Conservation (phyloP, 2,888 invertebrate genomes). For the Serrognathus titanus region DNA sequence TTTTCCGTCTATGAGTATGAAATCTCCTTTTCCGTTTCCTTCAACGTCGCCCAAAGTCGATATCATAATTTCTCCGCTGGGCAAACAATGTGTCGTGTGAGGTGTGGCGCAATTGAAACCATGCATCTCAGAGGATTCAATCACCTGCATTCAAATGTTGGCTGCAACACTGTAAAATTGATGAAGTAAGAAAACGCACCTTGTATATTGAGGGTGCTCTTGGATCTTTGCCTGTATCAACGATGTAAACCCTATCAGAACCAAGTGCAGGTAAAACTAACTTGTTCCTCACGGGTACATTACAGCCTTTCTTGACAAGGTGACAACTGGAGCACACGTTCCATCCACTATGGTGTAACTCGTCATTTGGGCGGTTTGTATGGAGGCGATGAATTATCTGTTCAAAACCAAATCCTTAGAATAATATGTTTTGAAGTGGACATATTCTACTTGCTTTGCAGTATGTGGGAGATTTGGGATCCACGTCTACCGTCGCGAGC, state of each 20-base stretch:
- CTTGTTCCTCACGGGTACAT: conserved; percentile 64
- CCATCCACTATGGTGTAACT: conserved; percentile 96
- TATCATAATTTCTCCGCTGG: conserved; percentile 91
- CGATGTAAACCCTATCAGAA: conserved; percentile 78
- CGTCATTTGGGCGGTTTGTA: conserved; percentile 76
- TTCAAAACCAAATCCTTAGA: conserved; percentile 3
- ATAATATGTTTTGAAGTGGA: not conserved
- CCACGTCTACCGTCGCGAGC: conserved; percentile 86
- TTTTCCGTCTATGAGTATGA: conserved; percentile 80
- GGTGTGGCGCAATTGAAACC: conserved; percentile 77
- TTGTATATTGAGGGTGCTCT: conserved; percentile 70
- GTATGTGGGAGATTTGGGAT: conserved; percentile 81
- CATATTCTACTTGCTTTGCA: conserved; percentile 60
- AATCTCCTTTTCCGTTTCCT: conserved; percentile 84
- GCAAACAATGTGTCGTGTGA: conserved; percentile 92
- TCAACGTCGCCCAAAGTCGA: conserved; percentile 87
- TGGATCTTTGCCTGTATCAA: conserved; percentile 75
- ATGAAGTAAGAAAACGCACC: conserved; percentile 45
- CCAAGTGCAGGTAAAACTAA: conserved; percentile 79
- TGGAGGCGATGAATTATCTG: conserved; percentile 85
- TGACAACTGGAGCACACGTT: conserved; percentile 95
- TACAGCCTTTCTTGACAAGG: conserved; percentile 42
- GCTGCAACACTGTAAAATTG: not conserved
- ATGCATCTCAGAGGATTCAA: conserved; percentile 78
- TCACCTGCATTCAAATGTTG: conserved; percentile 54